These are phyloP conservation scores for Plutella xylostella DNA, from an alignment of 2,888 invertebrate genomes.

Conservation along the genomic window DNA sequence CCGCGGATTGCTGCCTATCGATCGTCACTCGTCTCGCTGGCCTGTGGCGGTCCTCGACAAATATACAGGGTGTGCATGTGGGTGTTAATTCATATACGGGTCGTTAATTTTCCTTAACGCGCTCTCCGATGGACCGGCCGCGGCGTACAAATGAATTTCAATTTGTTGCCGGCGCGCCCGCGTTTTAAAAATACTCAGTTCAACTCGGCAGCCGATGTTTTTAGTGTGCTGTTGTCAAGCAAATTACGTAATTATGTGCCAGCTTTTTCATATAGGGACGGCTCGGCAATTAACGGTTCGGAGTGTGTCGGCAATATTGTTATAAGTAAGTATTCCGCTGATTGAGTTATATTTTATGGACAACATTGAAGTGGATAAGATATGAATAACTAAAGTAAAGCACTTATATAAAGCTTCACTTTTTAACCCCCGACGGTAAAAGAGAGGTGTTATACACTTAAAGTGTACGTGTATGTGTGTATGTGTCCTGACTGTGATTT, in stretches of 20 bases:
- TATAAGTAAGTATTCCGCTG: too few relatives aligned
- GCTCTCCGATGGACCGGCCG: constrained; percentile 37
- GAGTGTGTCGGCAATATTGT: too few relatives aligned
- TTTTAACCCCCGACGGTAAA: too few relatives aligned
- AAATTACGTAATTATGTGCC: constrained; percentile 4
- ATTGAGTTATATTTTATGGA: too few relatives aligned
- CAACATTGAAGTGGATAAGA: too few relatives aligned
- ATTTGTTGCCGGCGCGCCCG: constrained; percentile 49
- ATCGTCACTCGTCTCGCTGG: constrained; percentile 24
- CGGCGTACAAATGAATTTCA: constrained; percentile 62
- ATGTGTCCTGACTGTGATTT: too few relatives aligned
- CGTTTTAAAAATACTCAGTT: constrained; percentile 19
- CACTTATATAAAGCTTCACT: too few relatives aligned
- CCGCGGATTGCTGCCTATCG: constrained; percentile 27
- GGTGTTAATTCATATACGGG: constrained; percentile 60
- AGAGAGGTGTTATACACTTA: too few relatives aligned
- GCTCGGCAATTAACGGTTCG: neutral
- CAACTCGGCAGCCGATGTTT: neutral
- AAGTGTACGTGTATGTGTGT: too few relatives aligned
- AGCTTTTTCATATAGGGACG: neutral
- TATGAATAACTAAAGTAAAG: too few relatives aligned
- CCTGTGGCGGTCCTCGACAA: constrained; percentile 13
- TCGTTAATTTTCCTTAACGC: constrained; percentile 65
- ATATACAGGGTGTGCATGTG: constrained; percentile 21
- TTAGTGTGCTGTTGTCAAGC: constrained; percentile 4